Percentiles rank a stretch among this genome's conserved stretches.
phyloP scores from a whole-genome alignment of 2,888 invertebrate genomes.

The Cylindroiulus punctatus region DNA sequence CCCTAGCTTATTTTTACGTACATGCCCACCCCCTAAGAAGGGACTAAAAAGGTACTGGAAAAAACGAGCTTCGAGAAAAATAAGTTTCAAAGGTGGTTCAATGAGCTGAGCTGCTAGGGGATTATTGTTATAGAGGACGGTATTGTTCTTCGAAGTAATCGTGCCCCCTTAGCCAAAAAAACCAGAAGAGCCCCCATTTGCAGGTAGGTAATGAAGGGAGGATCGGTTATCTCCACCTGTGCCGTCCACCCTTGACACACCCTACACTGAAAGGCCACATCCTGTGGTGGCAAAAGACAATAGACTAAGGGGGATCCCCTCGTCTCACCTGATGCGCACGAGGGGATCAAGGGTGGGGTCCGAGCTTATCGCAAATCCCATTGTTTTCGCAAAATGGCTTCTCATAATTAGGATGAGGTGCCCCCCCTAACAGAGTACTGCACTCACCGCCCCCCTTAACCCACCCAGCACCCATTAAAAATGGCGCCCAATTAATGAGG shows the following conservation, averaged over 20 bases:
- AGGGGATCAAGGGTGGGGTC: slow-evolving; percentile 34
- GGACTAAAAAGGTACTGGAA: not conserved
- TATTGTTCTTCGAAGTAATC: slow-evolving; percentile 42
- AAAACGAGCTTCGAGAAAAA: not conserved
- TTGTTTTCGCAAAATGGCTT: slow-evolving; percentile 15
- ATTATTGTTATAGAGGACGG: slow-evolving; percentile 39
- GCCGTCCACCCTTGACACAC: slow-evolving; percentile 51
- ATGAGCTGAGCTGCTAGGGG: not conserved
- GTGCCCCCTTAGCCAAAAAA: not conserved
- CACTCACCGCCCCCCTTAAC: not conserved
- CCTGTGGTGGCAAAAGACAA: slow-evolving; percentile 51
- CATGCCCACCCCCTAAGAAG: not conserved
- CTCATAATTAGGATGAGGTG: slow-evolving; percentile 23
- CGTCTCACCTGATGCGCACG: slow-evolving; percentile 42
- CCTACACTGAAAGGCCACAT: slow-evolving; percentile 42
- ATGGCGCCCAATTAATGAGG: not conserved
- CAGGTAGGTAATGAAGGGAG: slow-evolving; percentile 47
- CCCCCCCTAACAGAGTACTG: not conserved
- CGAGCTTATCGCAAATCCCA: slow-evolving; percentile 13
- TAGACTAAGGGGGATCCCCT: slow-evolving; percentile 41
- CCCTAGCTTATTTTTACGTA: not conserved
- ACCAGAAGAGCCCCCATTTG: not conserved
- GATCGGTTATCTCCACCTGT: slow-evolving; percentile 13
- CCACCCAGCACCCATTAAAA: not conserved
- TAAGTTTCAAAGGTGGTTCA: not conserved